Conservation (phyloP, 2,888 invertebrate genomes). For the Acronicta alni region DNA sequence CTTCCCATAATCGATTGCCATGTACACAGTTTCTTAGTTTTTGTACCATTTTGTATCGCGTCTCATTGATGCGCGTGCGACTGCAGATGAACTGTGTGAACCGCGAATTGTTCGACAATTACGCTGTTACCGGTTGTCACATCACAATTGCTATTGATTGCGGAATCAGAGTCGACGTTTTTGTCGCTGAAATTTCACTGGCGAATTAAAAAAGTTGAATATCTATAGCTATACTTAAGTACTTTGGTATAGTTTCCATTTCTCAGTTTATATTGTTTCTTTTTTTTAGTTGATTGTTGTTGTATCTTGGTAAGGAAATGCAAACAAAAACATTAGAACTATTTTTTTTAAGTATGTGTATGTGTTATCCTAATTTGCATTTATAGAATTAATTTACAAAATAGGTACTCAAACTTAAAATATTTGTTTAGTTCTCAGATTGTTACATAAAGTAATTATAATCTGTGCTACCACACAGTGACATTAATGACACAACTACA, state of each 20-base stretch:
- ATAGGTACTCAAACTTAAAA: neutral
- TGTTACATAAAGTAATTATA: constrained; percentile 31
- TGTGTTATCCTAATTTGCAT: too few species aligned
- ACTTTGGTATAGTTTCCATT: too few species aligned
- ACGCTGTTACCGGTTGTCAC: constrained; percentile 33
- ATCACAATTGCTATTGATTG: constrained; percentile 44
- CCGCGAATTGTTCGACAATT: constrained; percentile 43
- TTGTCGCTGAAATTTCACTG: constrained; percentile 38
- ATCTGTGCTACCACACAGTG: constrained; percentile 23
- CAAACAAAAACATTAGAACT: too few species aligned
- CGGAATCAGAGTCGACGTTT: constrained; percentile 26
- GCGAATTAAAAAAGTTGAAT: neutral
- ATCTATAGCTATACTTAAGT: too few species aligned
- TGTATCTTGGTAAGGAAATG: too few species aligned
- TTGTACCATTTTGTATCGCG: constrained; percentile 43
- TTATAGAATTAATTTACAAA: neutral
- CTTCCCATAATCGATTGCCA: constrained; percentile 14
- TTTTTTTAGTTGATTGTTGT: too few species aligned
- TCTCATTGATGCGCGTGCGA: constrained; percentile 9
- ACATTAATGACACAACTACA: constrained; percentile 22
- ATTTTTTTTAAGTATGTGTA: too few species aligned
- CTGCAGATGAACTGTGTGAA: constrained; percentile 43
- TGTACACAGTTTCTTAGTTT: constrained; percentile 29
- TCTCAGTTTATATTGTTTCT: too few species aligned
- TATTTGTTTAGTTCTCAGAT: constrained; percentile 22